Percentiles rank a stretch among this genome's conserved stretches.
Conservation (phyloP, 2,113 vertebrate genomes). For the Pedionomus torquatus region DNA sequence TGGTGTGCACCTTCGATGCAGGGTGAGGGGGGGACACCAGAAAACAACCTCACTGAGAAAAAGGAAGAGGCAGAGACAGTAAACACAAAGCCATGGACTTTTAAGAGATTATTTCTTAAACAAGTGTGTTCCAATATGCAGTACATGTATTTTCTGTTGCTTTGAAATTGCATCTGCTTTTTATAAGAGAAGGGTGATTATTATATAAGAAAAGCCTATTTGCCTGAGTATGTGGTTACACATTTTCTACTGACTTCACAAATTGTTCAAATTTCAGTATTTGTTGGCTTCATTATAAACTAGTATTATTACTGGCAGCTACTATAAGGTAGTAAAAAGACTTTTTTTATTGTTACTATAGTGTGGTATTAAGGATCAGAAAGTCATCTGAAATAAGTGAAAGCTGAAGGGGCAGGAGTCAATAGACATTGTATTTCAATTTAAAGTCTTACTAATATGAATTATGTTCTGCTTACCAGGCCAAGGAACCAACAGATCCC, state of each 20-base stretch:
- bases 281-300: constrained; percentile 56
- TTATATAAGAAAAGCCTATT: constrained; percentile 57
- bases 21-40: neutral
- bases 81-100: neutral
- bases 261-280: constrained; percentile 65
- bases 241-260: constrained; percentile 70
- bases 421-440: neutral
- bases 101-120: neutral
- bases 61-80: neutral
- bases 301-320: constrained; percentile 52
- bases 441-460: neutral
- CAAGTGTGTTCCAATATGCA: neutral
- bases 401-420: neutral
- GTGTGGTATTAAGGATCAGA: constrained; percentile 17
- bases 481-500: neutral
- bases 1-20: neutral
- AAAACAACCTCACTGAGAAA: neutral
- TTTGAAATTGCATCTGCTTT: constrained; percentile 64
- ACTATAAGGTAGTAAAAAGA: constrained; percentile 10
- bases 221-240: constrained; percentile 52
- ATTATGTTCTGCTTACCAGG: neutral
- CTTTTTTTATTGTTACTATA: constrained; percentile 14
- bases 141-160: constrained; percentile 6
- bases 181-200: constrained; percentile 29
- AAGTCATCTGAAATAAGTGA: constrained; percentile 1